phyloP scores from a whole-genome alignment of 2,888 invertebrate genomes.

The Neuroscelio doddi region DNA sequence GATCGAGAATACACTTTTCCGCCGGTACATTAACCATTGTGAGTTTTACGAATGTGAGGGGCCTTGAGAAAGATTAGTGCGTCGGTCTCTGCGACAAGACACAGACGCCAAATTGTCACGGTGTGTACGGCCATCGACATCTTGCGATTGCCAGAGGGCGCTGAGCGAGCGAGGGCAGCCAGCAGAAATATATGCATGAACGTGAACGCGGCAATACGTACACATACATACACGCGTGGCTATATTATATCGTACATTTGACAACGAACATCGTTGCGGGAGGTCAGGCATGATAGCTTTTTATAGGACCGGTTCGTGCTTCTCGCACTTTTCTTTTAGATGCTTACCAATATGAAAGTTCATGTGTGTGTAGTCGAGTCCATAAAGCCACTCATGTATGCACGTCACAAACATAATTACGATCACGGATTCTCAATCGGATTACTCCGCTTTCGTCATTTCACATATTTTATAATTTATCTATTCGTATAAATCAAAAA shows the following conservation, averaged over 20 bases:
- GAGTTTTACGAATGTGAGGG: conserved; percentile 23
- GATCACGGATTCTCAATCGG: not conserved
- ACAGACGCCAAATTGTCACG: conserved; percentile 42
- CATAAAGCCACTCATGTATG: not conserved
- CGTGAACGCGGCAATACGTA: no score
- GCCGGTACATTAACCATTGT: conserved; percentile 1
- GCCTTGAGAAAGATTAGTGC: conserved; percentile 42
- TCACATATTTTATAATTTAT: no score
- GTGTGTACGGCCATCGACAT: conserved; percentile 36
- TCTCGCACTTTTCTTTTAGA: conserved; percentile 45
- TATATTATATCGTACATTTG: conserved; percentile 51
- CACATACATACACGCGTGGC: conserved; percentile 23
- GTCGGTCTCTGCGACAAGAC: conserved; percentile 30
- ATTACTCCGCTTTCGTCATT: no score
- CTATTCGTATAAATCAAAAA: no score
- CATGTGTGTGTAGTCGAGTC: no score
- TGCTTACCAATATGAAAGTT: conserved; percentile 20
- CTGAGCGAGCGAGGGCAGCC: conserved; percentile 18
- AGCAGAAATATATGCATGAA: not conserved
- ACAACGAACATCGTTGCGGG: conserved; percentile 61
- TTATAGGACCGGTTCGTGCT: conserved; percentile 60
- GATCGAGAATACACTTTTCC: conserved; percentile 24
- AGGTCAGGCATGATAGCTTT: conserved; percentile 68
- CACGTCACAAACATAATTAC: not conserved
- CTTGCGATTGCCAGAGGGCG: conserved; percentile 29